A percentile compares a stretch with the other conserved stretches of the same genome.
phyloP scores from a whole-genome alignment of 2,888 invertebrate species.

The Thecocarcelia acutangulata region DNA sequence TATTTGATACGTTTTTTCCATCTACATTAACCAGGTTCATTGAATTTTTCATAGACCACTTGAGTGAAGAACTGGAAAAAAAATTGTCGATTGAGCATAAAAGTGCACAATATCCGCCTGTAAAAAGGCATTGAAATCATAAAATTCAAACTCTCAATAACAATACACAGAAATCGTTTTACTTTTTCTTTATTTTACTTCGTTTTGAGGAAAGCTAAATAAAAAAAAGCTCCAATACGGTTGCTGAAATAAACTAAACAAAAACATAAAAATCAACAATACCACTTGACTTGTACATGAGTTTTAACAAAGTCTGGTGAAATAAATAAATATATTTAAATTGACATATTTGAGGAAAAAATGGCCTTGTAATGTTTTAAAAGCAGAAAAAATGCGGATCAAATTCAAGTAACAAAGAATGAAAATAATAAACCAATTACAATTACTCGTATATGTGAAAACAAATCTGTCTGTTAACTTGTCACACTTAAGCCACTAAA shows the following conservation, averaged over 20 bases:
- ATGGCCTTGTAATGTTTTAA: not conserved
- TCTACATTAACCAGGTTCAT: conserved; percentile 66
- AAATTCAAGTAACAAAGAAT: too few species aligned
- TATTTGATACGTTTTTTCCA: conserved; percentile 11
- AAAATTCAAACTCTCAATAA: conserved; percentile 64
- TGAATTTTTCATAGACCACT: conserved; percentile 69
- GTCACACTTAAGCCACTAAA: too few species aligned
- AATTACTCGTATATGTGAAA: too few species aligned
- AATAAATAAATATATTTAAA: conserved; percentile 26
- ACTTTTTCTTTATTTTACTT: conserved; percentile 9
- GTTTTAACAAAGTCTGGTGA: conserved; percentile 25
- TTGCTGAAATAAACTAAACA: conserved; percentile 28
- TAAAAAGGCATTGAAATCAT: conserved; percentile 68
- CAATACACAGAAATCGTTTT: conserved; percentile 48
- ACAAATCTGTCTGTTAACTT: too few species aligned
- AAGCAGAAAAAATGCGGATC: too few species aligned
- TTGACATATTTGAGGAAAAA: conserved; percentile 40
- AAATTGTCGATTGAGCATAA: conserved; percentile 71
- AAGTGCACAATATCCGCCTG: conserved; percentile 72
- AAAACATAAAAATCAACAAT: conserved; percentile 43
- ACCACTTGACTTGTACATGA: conserved; percentile 51
- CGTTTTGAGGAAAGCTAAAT: conserved; percentile 35
- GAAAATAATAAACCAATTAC: too few species aligned
- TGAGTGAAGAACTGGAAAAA: conserved; percentile 62
- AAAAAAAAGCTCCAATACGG: conserved; percentile 39